Base-by-base conservation (phyloP, 1,140 invertebrate genomes). In the Trissolcus basalis region DNA sequence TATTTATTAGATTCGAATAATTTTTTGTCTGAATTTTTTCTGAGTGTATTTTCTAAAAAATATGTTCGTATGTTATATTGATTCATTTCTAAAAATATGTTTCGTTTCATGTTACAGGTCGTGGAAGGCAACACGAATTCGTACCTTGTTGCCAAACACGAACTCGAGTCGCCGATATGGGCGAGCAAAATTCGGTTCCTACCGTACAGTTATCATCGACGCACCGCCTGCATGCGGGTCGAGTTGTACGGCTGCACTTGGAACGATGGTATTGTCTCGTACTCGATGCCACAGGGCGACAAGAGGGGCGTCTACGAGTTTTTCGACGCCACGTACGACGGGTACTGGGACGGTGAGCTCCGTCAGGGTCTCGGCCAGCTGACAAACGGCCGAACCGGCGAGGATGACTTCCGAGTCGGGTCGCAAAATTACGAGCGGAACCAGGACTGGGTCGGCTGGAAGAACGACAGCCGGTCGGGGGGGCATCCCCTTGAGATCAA, bases 271-370 rank as follows among this genome's bases (percentile, higher is more conserved):
- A 83, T 89, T 59, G 83, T 89, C 9, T 89, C 86, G 36, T 89
- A 89, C 72, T 86, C 85, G 72, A 87, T 86, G 86, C 86, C 89
- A 69, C 92, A 96, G 68, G 96, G 96, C 73, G 93, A 94, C 70
- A 91, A 92, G 81, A 90, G 93, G n/a, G 94, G 93, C 50, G 92
- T 93, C 77, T 92, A 96, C 78, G 94, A 97, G 85, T 92, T 98
- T 41, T 95, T 93, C 68, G 97, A 99, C 86, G 92, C 93, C 74
- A 95, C 93, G 44, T 99, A 98, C 88, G 97, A 99, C 87, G 97
- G 97, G 0, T 90, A 93, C 60, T 93, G 94, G 90, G 91, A 92
- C 60, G 91, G 90, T 0, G 90, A 91, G 79, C 85, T 93, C 67
- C 87, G 90, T 10, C 91, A 92, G 41, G 96, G 96, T 12, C 88